Evolutionary conservation across 2,113 vertebrate species (phyloP), one percentile per base, ranked within the genome.

Genomic region (Anas platyrhynchos): DNA sequence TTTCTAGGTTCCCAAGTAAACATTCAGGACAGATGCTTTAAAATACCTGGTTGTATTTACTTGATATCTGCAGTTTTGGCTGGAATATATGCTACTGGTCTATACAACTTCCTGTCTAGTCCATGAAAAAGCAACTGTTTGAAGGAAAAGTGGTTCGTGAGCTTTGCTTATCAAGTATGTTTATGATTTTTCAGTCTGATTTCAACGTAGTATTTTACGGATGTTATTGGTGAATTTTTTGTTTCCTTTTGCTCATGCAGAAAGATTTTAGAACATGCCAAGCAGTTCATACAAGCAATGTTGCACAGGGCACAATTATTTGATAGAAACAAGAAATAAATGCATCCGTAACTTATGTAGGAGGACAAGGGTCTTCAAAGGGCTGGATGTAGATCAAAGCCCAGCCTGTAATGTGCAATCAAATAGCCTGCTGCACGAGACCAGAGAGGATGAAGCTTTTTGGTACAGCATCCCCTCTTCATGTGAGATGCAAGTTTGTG

Each of bases 141-240:
- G 56, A 76, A 86, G 23, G 26, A 93, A 84, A 88, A 68, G 29
- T 59, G 77, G 61, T 77, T 84, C 78, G 65, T 66, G 56, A 88
- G 48, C 61, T 90, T 86, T 92, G 46, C 48, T 82, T 15, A 20
- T 78, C 59, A 79, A 81, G 32, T 69, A 26, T 29, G 3, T 43
- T 80, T 63, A 59, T 67, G 46, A 34, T 43, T 93, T 92, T 95
- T 93, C 34, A n/a, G 61, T 83, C 55, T 63, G 59, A 59, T 94
- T 93, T 93, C 91, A 69, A 50, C 26, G 21, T 74, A 44, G 61
- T 71, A 23, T 58, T 88, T 38, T 55, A 22, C 38, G 14, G 36
- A 29, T 54, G 62, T 26, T 48, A 86, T 16, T 46, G 14, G 36
- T 85, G 80, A 41, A 29, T 38, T 62, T 84, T 86, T 87, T 78